Percentiles rank a stretch among this genome's conserved stretches.
These are phyloP conservation scores for Prionailurus viverrinus DNA, from an alignment of 2,113 vertebrate species.

Conservation along the genomic window DNA sequence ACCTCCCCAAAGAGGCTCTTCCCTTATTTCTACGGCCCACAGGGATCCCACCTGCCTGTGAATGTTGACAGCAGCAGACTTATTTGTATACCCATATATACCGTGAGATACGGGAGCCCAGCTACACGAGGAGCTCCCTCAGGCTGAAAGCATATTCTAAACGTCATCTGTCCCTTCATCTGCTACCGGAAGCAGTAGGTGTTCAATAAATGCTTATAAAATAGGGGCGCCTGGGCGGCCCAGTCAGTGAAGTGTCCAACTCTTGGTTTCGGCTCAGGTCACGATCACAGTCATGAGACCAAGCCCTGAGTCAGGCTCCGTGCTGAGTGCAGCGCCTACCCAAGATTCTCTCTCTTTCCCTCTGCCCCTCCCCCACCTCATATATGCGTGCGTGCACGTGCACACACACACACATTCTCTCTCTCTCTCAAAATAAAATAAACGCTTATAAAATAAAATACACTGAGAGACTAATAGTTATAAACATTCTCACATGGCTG, in stretches of 20 bases:
- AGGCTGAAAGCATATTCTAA: not conserved
- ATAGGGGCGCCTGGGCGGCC: too few species aligned
- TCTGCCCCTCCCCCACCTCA: too few species aligned
- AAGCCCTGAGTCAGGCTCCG: too few species aligned
- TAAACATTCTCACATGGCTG: too few species aligned
- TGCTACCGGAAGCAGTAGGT: not conserved
- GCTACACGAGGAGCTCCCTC: not conserved
- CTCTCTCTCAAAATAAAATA: too few species aligned
- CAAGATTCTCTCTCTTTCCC: too few species aligned
- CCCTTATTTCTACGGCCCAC: not conserved
- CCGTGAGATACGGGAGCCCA: accelerated
- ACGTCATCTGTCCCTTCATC: not conserved
- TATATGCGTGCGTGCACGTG: accelerated
- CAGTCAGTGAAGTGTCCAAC: too few species aligned
- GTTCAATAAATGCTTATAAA: not conserved
- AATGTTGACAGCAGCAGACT: not conserved
- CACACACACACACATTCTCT: too few species aligned
- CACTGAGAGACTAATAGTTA: not conserved
- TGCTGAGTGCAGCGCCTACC: too few species aligned
- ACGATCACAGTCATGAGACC: too few species aligned
- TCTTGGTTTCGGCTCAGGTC: too few species aligned
- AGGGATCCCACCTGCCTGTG: not conserved
- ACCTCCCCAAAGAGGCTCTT: not conserved
- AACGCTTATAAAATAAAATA: not conserved
- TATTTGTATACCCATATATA: not conserved